Evolutionary conservation across 1,140 invertebrate genomes (phyloP).

Genomic region (Doryteuthis pealeii): DNA sequence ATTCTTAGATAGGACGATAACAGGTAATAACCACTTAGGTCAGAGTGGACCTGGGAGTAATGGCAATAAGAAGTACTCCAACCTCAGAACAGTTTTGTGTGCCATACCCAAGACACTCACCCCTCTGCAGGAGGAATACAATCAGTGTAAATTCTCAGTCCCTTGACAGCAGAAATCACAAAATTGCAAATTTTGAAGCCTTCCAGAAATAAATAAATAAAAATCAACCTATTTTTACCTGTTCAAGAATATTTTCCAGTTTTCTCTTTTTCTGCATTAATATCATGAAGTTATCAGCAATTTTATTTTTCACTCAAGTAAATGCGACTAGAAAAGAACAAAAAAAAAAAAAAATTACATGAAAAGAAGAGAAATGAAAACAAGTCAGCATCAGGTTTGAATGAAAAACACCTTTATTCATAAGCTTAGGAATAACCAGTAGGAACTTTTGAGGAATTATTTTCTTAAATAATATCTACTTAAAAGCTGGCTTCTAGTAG

Average conservation of each 20-base stretch:
- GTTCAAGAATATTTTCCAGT: neutral
- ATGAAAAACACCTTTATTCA: neutral
- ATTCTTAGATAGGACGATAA: too few relatives aligned
- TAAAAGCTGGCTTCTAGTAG: neutral
- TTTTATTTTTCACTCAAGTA: neutral
- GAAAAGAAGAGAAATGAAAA: neutral
- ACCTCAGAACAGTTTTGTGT: too few relatives aligned
- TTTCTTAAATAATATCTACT: neutral
- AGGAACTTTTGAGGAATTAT: neutral
- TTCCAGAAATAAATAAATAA: too few relatives aligned
- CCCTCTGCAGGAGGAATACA: too few relatives aligned
- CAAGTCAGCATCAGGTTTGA: neutral
- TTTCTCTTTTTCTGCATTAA: neutral
- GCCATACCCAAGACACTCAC: too few relatives aligned
- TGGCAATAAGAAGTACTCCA: too few relatives aligned
- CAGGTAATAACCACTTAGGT: too few relatives aligned
- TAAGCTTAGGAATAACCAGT: neutral
- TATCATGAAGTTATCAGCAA: neutral
- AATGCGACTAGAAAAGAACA: neutral
- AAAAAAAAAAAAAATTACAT: neutral
- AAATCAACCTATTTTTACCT: too few relatives aligned
- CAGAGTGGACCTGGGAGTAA: too few relatives aligned
- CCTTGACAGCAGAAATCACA: too few relatives aligned
- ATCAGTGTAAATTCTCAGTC: too few relatives aligned
- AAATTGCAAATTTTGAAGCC: too few relatives aligned